These are phyloP conservation scores for Fundulus diaphanus DNA, from an alignment of 2,797 vertebrate species.

Conservation along the genomic window DNA sequence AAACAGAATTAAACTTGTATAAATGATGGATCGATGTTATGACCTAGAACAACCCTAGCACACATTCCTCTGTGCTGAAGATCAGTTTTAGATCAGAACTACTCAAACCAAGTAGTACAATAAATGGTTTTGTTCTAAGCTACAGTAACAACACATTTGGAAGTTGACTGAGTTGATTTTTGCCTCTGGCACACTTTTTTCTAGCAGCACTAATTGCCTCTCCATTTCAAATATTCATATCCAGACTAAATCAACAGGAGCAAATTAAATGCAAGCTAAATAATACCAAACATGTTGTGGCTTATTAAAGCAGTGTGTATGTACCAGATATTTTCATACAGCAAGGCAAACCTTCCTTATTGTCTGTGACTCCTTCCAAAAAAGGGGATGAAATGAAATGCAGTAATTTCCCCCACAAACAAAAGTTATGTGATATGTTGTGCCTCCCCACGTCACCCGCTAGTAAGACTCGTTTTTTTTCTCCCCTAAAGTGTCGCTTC, in stretches of 20 bases:
- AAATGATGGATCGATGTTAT: background rate
- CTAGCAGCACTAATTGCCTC: slow-evolving; percentile 1
- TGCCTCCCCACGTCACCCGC: slow-evolving; percentile 6
- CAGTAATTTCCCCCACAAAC: background rate
- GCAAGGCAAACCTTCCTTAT: background rate
- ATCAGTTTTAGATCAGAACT: background rate
- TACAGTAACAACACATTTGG: slow-evolving; percentile 2
- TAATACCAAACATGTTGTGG: background rate
- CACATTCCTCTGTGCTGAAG: no score
- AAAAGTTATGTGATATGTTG: background rate
- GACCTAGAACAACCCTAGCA: background rate
- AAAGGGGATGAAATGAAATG: background rate
- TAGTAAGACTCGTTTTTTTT: background rate
- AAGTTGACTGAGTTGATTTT: background rate
- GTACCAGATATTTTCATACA: background rate
- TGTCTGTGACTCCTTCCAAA: background rate
- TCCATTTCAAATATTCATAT: background rate
- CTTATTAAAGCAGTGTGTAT: background rate
- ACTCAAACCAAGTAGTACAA: background rate
- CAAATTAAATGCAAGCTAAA: background rate
- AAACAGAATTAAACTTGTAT: background rate
- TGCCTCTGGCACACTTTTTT: background rate
- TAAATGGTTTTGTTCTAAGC: background rate
- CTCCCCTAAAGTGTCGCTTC: slow-evolving; percentile 3
- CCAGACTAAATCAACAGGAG: background rate